phyloP scores from a whole-genome alignment of 2,888 invertebrate species.

The Sesamia inferens region DNA sequence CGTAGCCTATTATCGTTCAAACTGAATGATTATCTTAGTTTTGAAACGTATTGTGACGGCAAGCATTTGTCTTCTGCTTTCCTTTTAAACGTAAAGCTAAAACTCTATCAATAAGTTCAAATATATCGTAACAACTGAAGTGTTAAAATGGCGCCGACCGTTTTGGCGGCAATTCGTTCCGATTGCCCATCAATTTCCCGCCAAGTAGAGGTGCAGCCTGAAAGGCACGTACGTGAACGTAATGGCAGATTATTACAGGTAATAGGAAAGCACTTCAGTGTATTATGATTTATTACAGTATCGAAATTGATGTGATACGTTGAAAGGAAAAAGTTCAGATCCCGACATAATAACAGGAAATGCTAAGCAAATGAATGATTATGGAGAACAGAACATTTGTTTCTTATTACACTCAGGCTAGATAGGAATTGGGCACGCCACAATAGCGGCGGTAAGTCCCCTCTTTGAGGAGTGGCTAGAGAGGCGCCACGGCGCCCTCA shows the following conservation, averaged over 20 bases:
- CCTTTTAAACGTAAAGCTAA: neutral
- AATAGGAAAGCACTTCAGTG: slow-evolving; percentile 58
- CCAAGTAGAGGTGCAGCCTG: slow-evolving; percentile 55
- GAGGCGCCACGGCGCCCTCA: no score
- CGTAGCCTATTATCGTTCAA: neutral
- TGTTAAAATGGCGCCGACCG: slow-evolving; percentile 47
- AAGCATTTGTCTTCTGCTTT: neutral
- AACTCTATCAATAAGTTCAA: slow-evolving; percentile 50
- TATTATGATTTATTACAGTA: slow-evolving; percentile 55
- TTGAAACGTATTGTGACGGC: neutral
- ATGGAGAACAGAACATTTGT: neutral
- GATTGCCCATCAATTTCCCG: slow-evolving; percentile 60
- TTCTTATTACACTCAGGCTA: neutral
- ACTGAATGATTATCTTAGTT: neutral
- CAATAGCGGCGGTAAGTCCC: no score
- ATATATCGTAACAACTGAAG: slow-evolving; percentile 46
- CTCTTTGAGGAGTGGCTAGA: no score
- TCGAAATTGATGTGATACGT: slow-evolving; percentile 1
- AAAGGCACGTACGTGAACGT: slow-evolving; percentile 57
- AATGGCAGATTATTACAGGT: slow-evolving; percentile 64
- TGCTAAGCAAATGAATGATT: neutral
- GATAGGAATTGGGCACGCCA: no score
- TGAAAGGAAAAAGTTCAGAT: neutral
- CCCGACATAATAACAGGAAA: neutral
- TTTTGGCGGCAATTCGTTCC: slow-evolving; percentile 54